phyloP scores from a whole-genome alignment of 2,888 invertebrate genomes.

The Parasteatoda lunata region DNA sequence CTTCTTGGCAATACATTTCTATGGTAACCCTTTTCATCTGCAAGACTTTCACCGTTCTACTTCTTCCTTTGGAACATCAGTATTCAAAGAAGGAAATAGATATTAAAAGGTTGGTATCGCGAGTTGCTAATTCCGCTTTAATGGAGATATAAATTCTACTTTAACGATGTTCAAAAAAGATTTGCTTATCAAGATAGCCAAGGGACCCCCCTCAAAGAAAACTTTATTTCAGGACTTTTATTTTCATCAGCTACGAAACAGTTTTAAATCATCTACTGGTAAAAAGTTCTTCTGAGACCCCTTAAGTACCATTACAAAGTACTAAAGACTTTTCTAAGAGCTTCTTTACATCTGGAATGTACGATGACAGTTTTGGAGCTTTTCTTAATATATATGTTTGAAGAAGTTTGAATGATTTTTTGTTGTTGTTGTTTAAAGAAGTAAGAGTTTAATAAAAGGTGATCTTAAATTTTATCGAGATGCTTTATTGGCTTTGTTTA shows the following conservation, averaged over 20 bases:
- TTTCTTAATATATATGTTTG: too few relatives aligned
- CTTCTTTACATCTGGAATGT: constrained; percentile 1
- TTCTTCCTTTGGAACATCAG: constrained; percentile 41
- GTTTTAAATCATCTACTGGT: constrained; percentile 57
- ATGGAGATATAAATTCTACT: constrained; percentile 66
- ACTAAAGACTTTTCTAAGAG: constrained; percentile 36
- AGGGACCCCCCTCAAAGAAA: constrained; percentile 22
- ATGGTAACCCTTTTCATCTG: constrained; percentile 25
- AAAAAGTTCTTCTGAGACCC: not conserved
- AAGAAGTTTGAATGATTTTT: too few relatives aligned
- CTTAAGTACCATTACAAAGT: constrained; percentile 38
- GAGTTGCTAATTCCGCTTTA: constrained; percentile 64
- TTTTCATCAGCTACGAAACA: constrained; percentile 26
- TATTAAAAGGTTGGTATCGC: constrained; percentile 48
- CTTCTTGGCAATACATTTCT: not conserved
- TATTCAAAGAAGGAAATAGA: constrained; percentile 60
- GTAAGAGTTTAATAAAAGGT: too few relatives aligned
- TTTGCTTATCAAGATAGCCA: constrained; percentile 51
- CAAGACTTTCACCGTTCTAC: constrained; percentile 37
- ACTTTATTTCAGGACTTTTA: constrained; percentile 49
- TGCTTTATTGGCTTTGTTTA: too few relatives aligned
- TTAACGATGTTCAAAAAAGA: constrained; percentile 65
- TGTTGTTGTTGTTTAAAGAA: too few relatives aligned
- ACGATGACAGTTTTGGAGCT: not conserved
- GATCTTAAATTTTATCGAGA: too few relatives aligned